Conservation (phyloP, 2,888 invertebrate genomes). For the Drosophila acutilabella region DNA sequence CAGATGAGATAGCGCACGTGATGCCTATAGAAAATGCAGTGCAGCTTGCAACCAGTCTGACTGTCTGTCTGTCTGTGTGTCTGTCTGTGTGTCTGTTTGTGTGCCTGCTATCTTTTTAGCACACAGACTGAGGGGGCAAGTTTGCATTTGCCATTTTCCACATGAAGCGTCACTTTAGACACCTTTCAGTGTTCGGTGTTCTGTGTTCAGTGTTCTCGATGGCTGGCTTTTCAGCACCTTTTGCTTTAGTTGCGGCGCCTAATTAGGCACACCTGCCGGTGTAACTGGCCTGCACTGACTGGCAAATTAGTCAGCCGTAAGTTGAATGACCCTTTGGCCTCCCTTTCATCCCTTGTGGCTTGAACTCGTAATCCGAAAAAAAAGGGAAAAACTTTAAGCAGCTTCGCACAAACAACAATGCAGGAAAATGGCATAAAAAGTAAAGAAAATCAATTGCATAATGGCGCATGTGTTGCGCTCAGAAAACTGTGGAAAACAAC, state of each 20-base stretch:
- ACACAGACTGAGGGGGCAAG: slow-evolving; percentile 33
- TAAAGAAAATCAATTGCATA: slow-evolving; percentile 81
- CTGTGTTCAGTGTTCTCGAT: slow-evolving; percentile 19
- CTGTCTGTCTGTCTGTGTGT: slow-evolving; percentile 33
- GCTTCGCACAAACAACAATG: slow-evolving; percentile 65
- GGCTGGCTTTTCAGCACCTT: slow-evolving; percentile 55
- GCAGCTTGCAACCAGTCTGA: too few species aligned
- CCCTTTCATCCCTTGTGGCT: neutral
- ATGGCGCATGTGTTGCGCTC: slow-evolving; percentile 79
- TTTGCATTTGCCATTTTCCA: slow-evolving; percentile 63
- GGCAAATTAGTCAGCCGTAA: slow-evolving; percentile 64
- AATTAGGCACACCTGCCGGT: slow-evolving; percentile 69
- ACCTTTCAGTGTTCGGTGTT: slow-evolving; percentile 57
- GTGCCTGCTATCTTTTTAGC: slow-evolving; percentile 38
- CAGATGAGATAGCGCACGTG: slow-evolving; percentile 73
- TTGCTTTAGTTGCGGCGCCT: slow-evolving; percentile 66
- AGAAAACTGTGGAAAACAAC: slow-evolving; percentile 29
- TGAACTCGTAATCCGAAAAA: slow-evolving; percentile 36
- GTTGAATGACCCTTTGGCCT: slow-evolving; percentile 68
- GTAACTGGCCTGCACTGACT: slow-evolving; percentile 38
- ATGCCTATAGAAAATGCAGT: slow-evolving; percentile 45
- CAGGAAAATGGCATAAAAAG: slow-evolving; percentile 46
- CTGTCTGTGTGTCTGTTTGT: slow-evolving; percentile 20
- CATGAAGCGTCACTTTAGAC: slow-evolving; percentile 82
- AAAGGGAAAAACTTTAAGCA: slow-evolving; percentile 41